Evolutionary conservation across 92 coral and sea anemone species (phyloP).

Genomic region (Epizoanthus stellaris): DNA sequence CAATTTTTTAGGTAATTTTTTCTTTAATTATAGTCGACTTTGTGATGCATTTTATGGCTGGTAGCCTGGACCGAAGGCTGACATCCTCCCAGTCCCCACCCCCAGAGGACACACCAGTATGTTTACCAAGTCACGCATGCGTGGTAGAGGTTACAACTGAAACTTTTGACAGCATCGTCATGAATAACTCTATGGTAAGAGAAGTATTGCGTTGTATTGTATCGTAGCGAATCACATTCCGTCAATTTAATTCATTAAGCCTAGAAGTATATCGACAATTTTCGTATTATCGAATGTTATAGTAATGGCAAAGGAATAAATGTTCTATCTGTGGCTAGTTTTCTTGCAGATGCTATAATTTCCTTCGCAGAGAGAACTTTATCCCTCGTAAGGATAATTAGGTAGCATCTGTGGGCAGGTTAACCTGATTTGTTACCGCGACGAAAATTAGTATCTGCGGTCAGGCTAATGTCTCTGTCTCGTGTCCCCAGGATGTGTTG

Average conservation of each 20-base stretch:
- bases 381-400: neutral
- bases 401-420: neutral
- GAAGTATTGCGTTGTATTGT: neutral
- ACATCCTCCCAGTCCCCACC: constrained; percentile 68
- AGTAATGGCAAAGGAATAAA: neutral
- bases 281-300: neutral
- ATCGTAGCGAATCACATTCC: neutral
- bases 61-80: constrained; percentile 76
- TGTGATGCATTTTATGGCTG: constrained; percentile 86
- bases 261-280: neutral
- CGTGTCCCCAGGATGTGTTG: constrained; percentile 81
- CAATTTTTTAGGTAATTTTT: neutral
- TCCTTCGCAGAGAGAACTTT: neutral
- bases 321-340: neutral
- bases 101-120: constrained; percentile 25
- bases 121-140: constrained; percentile 73
- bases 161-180: constrained; percentile 69
- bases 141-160: constrained; percentile 81
- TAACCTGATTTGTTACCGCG: too few relatives aligned
- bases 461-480: neutral
- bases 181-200: constrained; percentile 83
- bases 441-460: too few relatives aligned
- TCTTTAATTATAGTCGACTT: constrained; percentile 74
- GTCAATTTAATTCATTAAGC: too few relatives aligned
- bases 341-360: neutral